Evolutionary conservation across 2,888 invertebrate genomes (phyloP).

Genomic region (Parapristionchus giblindavisi): DNA sequence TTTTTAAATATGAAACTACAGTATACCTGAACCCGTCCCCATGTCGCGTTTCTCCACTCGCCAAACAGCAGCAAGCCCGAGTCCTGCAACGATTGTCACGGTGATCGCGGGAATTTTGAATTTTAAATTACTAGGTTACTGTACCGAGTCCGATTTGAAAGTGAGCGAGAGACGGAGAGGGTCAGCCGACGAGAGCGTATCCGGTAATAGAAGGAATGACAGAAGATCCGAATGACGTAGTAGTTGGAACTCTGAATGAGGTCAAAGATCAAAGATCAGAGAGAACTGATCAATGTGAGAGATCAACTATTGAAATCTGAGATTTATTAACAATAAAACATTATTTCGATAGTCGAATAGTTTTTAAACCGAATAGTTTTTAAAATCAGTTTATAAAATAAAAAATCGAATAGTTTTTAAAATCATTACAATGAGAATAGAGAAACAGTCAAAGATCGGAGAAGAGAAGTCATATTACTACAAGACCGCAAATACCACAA

Average conservation of each 20-base stretch:
- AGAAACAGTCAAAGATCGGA: too few relatives aligned
- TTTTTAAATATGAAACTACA: not conserved
- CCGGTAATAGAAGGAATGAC: slow-evolving; percentile 24
- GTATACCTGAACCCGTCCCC: slow-evolving; percentile 32
- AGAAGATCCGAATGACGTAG: slow-evolving; percentile 30
- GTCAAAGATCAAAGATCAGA: too few relatives aligned
- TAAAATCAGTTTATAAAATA: too few relatives aligned
- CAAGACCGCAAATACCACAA: too few relatives aligned
- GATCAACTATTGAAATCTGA: not conserved
- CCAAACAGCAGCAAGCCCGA: slow-evolving; percentile 34
- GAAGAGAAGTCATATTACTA: too few relatives aligned
- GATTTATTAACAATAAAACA: not conserved
- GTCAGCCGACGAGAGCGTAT: slow-evolving; percentile 13
- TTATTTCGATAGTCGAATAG: too few relatives aligned
- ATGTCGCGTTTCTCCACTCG: slow-evolving; percentile 34
- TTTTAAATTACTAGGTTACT: not conserved
- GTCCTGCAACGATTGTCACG: not conserved
- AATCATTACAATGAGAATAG: too few relatives aligned
- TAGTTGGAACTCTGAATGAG: slow-evolving; percentile 12
- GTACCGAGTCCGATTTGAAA: slow-evolving; percentile 12
- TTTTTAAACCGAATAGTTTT: too few relatives aligned
- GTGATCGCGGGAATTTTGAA: too few relatives aligned
- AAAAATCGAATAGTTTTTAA: too few relatives aligned
- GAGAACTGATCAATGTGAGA: not conserved
- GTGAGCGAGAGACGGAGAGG: slow-evolving; percentile 20